Percentiles rank a stretch among this genome's conserved stretches.
Conservation (phyloP, 2,888 invertebrate species). For the Apocheima hispidaria region DNA sequence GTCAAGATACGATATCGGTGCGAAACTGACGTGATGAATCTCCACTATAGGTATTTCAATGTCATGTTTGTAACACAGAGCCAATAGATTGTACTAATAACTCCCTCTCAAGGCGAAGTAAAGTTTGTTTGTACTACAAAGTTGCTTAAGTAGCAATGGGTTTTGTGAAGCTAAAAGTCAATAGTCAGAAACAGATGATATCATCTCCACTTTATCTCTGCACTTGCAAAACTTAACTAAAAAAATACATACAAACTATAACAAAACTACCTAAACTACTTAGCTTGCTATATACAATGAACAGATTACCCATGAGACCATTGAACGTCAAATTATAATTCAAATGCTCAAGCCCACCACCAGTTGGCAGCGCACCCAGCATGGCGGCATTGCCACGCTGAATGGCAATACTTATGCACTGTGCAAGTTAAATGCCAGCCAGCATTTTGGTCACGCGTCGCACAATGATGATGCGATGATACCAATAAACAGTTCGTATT, state of each 20-base stretch:
- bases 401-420: too few relatives aligned
- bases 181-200: slow-evolving; percentile 23
- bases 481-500: too few relatives aligned
- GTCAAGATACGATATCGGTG: slow-evolving; percentile 34
- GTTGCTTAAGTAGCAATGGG: slow-evolving; percentile 18
- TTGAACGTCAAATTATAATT: too few relatives aligned
- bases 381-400: too few relatives aligned
- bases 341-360: too few relatives aligned
- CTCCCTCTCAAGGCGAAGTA: slow-evolving; percentile 21
- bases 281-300: too few relatives aligned
- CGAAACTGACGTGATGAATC: slow-evolving; percentile 27
- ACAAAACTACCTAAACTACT: too few relatives aligned
- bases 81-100: slow-evolving; percentile 21
- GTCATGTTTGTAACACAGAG: slow-evolving; percentile 32
- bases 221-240: background rate
- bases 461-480: too few relatives aligned
- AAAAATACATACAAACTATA: background rate
- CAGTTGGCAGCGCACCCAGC: too few relatives aligned
- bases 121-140: slow-evolving; percentile 19
- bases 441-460: too few relatives aligned
- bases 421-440: too few relatives aligned
- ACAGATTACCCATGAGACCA: too few relatives aligned
- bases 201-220: slow-evolving; percentile 11
- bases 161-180: slow-evolving; percentile 26
- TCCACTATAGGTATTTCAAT: slow-evolving; percentile 26